These are phyloP conservation scores for Orthonevra nobilis DNA, from an alignment of 2,888 invertebrate species.

Conservation along the genomic window DNA sequence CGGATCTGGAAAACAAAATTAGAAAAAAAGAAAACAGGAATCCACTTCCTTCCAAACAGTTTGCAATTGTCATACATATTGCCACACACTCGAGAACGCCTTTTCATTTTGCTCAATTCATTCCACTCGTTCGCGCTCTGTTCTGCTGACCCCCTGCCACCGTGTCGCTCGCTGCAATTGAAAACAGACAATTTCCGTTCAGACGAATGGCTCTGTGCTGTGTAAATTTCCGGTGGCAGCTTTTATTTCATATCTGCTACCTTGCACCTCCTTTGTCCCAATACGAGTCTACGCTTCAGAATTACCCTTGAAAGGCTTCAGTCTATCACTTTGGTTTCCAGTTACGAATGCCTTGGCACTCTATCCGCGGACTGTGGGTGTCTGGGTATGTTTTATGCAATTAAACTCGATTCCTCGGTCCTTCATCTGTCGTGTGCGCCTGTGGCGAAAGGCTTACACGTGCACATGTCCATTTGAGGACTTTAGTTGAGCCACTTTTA, in stretches of 20 bases:
- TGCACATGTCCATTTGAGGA: constrained; percentile 39
- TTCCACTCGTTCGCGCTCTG: constrained; percentile 11
- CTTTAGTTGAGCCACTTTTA: constrained; percentile 56
- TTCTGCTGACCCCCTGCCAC: constrained; percentile 24
- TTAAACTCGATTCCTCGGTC: constrained; percentile 6
- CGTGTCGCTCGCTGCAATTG: constrained; percentile 48
- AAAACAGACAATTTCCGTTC: constrained; percentile 70
- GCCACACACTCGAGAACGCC: constrained; percentile 1
- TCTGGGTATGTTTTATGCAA: constrained; percentile 11
- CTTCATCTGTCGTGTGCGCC: background rate
- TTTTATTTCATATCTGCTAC: constrained; percentile 58
- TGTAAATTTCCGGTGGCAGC: constrained; percentile 63
- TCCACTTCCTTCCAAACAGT: constrained; percentile 43
- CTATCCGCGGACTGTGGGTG: background rate
- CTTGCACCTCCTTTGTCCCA: background rate
- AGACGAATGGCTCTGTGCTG: constrained; percentile 57
- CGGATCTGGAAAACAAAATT: constrained; percentile 32
- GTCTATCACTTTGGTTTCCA: constrained; percentile 60
- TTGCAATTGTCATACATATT: constrained; percentile 1
- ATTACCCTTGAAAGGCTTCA: constrained; percentile 66
- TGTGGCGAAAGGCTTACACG: constrained; percentile 10
- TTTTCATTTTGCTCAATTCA: background rate
- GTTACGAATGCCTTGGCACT: constrained; percentile 50
- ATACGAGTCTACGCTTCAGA: constrained; percentile 29
- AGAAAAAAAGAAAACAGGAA: constrained; percentile 12